These are phyloP conservation scores for Myotis davidii DNA, from an alignment of 2,113 vertebrate species.

Conservation along the genomic window DNA sequence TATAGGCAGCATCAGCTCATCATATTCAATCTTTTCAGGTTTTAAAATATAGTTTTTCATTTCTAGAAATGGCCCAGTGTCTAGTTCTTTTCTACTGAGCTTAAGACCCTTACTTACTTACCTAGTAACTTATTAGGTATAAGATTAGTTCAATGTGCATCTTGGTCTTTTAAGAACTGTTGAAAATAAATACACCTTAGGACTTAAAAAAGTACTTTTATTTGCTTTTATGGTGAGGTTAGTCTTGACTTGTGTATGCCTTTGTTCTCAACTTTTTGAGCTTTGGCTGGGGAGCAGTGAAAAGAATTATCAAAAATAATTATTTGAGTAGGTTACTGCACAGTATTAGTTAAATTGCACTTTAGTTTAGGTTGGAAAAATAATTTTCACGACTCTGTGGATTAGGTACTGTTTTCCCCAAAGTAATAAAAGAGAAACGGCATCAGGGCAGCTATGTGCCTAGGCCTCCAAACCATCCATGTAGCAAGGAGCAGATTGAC, in stretches of 20 bases:
- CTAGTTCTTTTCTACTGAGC: not conserved
- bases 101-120: not conserved
- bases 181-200: not conserved
- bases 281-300: not conserved
- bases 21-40: not conserved
- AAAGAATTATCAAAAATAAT: not conserved
- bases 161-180: conserved; percentile 2
- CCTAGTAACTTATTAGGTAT: not conserved
- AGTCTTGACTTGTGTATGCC: not conserved
- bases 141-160: not conserved
- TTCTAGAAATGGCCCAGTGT: not conserved
- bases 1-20: not conserved
- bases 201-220: not conserved
- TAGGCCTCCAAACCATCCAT: not conserved
- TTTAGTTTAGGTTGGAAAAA: conserved; percentile 33
- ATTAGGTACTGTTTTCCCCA: not conserved
- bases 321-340: not conserved
- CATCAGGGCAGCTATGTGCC: not conserved
- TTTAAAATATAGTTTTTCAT: not conserved
- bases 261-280: not conserved
- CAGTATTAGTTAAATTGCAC: conserved; percentile 27
- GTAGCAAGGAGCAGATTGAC: not conserved
- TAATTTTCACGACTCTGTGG: not conserved
- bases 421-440: not conserved
- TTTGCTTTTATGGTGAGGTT: conserved; percentile 11